Conservation (phyloP, 2,888 invertebrate genomes). For the Megaustenia siamemsis region DNA sequence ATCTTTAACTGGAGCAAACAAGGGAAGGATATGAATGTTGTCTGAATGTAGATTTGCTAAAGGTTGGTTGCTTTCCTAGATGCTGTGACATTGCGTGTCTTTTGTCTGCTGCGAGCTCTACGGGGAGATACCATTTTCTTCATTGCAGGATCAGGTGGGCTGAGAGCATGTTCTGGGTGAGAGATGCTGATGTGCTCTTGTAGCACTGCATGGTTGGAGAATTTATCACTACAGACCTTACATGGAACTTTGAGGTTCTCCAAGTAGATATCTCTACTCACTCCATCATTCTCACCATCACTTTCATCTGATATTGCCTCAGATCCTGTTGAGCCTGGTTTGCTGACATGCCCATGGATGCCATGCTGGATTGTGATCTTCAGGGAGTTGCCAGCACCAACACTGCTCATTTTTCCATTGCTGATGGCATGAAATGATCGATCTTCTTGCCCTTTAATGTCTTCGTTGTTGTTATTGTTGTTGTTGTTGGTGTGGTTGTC, state of each 20-base stretch:
- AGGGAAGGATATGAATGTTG: too few relatives aligned
- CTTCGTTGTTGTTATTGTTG: slow-evolving; percentile 44
- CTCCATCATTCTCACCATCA: slow-evolving; percentile 64
- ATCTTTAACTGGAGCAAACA: too few relatives aligned
- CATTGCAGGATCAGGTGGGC: slow-evolving; percentile 83
- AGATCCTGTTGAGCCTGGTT: slow-evolving; percentile 56
- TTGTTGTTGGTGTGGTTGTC: slow-evolving; percentile 40
- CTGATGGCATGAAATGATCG: not conserved
- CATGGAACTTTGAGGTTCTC: slow-evolving; percentile 83
- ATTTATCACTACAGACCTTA: slow-evolving; percentile 85
- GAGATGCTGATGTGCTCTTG: slow-evolving; percentile 88
- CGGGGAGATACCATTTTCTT: slow-evolving; percentile 68
- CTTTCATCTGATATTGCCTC: slow-evolving; percentile 59
- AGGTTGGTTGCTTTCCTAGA: slow-evolving; percentile 37
- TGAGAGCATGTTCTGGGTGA: slow-evolving; percentile 86
- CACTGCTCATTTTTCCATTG: slow-evolving; percentile 32
- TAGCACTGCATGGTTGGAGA: slow-evolving; percentile 84
- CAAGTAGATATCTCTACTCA: slow-evolving; percentile 65
- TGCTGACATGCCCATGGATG: slow-evolving; percentile 43
- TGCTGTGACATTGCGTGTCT: not conserved
- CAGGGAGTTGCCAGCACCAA: slow-evolving; percentile 17
- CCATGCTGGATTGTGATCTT: slow-evolving; percentile 40
- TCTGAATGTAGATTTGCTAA: too few relatives aligned
- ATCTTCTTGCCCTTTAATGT: not conserved
- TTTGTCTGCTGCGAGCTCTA: slow-evolving; percentile 43